Conservation (phyloP, 2,113 vertebrate species). For the Campylomormyrus tamandua region DNA sequence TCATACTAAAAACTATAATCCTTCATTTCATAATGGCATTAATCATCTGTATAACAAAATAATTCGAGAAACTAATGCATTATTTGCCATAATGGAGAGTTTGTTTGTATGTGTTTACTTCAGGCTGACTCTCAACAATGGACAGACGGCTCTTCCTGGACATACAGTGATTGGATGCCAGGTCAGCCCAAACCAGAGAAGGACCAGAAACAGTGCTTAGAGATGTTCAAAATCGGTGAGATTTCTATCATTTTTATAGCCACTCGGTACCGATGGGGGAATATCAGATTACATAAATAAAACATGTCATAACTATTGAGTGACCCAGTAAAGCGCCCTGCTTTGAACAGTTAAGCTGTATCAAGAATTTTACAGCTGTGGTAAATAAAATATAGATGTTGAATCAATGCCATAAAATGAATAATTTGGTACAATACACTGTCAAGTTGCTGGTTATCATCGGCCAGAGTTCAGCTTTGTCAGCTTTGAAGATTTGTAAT, state of each 20-base stretch:
- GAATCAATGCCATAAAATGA: background rate
- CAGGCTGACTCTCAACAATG: slow-evolving; percentile 52
- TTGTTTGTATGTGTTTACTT: slow-evolving; percentile 6
- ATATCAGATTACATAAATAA: background rate
- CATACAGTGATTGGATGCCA: slow-evolving; percentile 57
- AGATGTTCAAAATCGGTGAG: slow-evolving; percentile 54
- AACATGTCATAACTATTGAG: background rate
- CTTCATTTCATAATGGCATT: background rate
- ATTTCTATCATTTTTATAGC: background rate
- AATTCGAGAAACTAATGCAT: background rate
- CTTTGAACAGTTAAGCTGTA: background rate
- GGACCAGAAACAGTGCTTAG: slow-evolving; percentile 46
- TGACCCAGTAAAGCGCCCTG: background rate
- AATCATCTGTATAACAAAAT: background rate
- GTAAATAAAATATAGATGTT: background rate
- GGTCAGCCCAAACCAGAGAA: slow-evolving; percentile 45
- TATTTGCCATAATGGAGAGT: background rate
- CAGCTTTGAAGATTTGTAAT: background rate
- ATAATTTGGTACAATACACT: background rate
- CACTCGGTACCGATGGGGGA: background rate
- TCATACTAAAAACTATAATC: background rate
- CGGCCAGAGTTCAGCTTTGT: background rate
- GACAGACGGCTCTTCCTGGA: slow-evolving; percentile 52
- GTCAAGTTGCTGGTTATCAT: background rate
- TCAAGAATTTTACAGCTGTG: background rate